A percentile compares a stretch with the other conserved stretches of the same genome.
Conservation (phyloP, 2,888 invertebrate genomes). For the Thecophora atra region DNA sequence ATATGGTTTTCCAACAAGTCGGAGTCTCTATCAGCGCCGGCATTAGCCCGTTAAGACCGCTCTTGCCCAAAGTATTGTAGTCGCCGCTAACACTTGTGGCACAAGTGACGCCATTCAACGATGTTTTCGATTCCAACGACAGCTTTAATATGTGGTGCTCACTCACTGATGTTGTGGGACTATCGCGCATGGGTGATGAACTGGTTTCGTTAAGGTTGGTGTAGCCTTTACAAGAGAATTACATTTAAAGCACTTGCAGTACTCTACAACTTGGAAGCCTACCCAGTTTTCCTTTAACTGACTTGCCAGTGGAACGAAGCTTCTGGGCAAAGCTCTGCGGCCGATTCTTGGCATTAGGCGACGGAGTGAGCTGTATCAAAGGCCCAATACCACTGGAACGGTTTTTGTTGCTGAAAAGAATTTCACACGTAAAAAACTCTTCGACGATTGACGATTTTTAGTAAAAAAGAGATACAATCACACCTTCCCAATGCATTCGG, state of each 20-base stretch:
- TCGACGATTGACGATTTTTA: neutral
- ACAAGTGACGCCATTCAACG: constrained; percentile 62
- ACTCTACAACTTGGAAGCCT: constrained; percentile 1
- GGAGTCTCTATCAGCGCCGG: constrained; percentile 67
- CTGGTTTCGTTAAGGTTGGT: constrained; percentile 81
- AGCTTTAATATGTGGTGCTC: constrained; percentile 61
- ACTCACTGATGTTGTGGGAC: constrained; percentile 70
- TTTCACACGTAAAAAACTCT: constrained; percentile 5
- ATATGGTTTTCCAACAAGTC: constrained; percentile 94
- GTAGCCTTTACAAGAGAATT: constrained; percentile 68
- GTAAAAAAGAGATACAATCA: constrained; percentile 9
- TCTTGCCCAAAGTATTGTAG: constrained; percentile 60
- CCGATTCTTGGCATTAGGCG: constrained; percentile 67
- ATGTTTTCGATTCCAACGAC: constrained; percentile 62
- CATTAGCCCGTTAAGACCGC: constrained; percentile 50
- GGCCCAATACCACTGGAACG: constrained; percentile 59
- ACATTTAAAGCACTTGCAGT: neutral
- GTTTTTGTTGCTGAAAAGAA: constrained; percentile 43
- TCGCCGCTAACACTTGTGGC: constrained; percentile 62
- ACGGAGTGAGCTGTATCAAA: constrained; percentile 63
- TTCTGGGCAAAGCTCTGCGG: constrained; percentile 92
- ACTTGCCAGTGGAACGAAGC: constrained; percentile 83
- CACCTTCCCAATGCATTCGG: constrained; percentile 55
- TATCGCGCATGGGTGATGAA: constrained; percentile 74
- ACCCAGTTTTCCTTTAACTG: constrained; percentile 76